A percentile compares a stretch with the other conserved stretches of the same genome.
These are phyloP conservation scores for Dasyprocta punctata DNA, from an alignment of 2,113 vertebrate species.

Conservation along the genomic window DNA sequence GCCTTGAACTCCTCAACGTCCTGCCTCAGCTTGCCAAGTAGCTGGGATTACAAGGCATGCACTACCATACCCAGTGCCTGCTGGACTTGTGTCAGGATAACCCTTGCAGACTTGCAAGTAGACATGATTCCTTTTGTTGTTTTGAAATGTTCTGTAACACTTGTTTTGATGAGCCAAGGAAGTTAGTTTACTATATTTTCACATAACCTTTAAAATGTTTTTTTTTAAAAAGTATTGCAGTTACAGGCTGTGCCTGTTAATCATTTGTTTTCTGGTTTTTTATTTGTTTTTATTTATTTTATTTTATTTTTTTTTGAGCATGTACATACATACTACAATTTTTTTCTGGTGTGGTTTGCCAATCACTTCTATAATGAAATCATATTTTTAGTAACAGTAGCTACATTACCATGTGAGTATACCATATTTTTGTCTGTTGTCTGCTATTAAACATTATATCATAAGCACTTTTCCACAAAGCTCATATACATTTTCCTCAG, in stretches of 20 bases:
- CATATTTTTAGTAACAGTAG: conserved; percentile 6
- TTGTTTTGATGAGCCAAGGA: conserved; percentile 13
- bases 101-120: neutral
- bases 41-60: neutral
- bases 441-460: conserved; percentile 31
- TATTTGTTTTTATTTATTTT: neutral
- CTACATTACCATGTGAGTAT: neutral
- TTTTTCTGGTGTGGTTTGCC: conserved; percentile 1
- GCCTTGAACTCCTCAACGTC: neutral
- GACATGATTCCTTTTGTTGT: neutral
- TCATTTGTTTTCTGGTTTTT: conserved; percentile 3
- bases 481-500: neutral
- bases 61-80: neutral
- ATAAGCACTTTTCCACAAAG: neutral
- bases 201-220: neutral
- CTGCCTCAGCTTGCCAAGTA: neutral
- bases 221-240: neutral
- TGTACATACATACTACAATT: neutral
- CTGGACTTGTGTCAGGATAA: neutral
- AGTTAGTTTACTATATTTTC: conserved; percentile 22
- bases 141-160: neutral
- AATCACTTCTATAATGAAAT: conserved; percentile 16
- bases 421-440: neutral
- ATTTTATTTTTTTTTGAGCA: neutral
- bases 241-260: neutral